A percentile compares a stretch with the other conserved stretches of the same genome.
Evolutionary conservation across 2,888 invertebrate genomes (phyloP).

Genomic region (Drosophila multiciliata): DNA sequence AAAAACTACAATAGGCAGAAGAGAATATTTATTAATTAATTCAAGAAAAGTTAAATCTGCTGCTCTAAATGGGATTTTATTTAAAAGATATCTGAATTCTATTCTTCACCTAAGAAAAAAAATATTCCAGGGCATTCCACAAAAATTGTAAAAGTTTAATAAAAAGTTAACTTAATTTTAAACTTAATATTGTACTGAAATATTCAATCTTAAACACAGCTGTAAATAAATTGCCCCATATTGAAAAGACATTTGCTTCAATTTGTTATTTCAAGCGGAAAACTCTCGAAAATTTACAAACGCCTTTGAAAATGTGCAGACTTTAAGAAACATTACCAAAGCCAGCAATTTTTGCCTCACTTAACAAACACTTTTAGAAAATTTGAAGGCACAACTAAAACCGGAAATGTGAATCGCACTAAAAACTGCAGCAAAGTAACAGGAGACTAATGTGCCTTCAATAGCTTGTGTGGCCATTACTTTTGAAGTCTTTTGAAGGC

Average conservation of each 20-base stretch:
- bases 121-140: background rate
- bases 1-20: background rate
- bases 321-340: background rate
- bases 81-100: background rate
- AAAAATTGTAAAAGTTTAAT: background rate
- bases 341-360: background rate
- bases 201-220: background rate
- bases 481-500: constrained; percentile 37
- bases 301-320: background rate
- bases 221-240: background rate
- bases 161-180: background rate
- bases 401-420: background rate
- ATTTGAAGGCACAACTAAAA: background rate
- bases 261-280: background rate
- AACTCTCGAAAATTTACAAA: background rate
- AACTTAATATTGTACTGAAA: background rate
- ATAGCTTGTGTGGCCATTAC: constrained; percentile 27
- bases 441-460: constrained; percentile 10
- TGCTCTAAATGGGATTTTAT: background rate
- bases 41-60: background rate
- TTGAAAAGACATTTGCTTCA: background rate
- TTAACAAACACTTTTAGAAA: background rate
- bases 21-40: background rate
- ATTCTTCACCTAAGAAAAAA: background rate
- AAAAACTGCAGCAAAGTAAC: constrained; percentile 15